Evolutionary conservation across 2,888 invertebrate genomes (phyloP).

Genomic region (Tridacna crocea): DNA sequence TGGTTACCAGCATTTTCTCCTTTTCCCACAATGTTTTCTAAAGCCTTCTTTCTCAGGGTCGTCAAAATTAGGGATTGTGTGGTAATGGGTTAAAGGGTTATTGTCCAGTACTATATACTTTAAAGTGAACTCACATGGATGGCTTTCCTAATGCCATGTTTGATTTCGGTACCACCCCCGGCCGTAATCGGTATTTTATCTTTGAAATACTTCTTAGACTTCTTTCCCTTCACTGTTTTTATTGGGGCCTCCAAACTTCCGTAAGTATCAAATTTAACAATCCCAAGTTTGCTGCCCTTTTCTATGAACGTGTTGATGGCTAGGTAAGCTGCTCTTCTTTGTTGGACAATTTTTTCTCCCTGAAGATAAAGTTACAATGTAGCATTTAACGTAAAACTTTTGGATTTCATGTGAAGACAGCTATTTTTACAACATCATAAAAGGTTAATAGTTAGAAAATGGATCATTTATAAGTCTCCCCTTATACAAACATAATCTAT

Average conservation of each 20-base stretch:
- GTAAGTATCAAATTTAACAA: constrained; percentile 14
- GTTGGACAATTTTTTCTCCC: constrained; percentile 25
- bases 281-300: constrained; percentile 33
- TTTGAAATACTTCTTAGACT: constrained; percentile 1
- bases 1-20: too few species aligned
- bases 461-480: too few species aligned
- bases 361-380: not conserved
- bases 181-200: constrained; percentile 13
- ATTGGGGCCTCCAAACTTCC: constrained; percentile 5
- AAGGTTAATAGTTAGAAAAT: too few species aligned
- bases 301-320: constrained; percentile 29
- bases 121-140: constrained; percentile 8
- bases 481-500: too few species aligned
- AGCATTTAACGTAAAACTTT: too few species aligned
- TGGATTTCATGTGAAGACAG: too few species aligned
- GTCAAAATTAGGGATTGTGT: too few species aligned
- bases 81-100: too few species aligned
- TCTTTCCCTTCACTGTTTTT: constrained; percentile 24
- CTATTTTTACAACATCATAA: too few species aligned
- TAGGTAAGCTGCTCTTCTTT: constrained; percentile 12
- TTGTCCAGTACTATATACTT: too few species aligned
- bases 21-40: too few species aligned
- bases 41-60: too few species aligned
- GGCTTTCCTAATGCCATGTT: constrained; percentile 21
- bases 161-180: constrained; percentile 30